A percentile compares a stretch with the other conserved stretches of the same genome.
phyloP scores from a whole-genome alignment of 2,113 vertebrate species.

The Silurus glanis region DNA sequence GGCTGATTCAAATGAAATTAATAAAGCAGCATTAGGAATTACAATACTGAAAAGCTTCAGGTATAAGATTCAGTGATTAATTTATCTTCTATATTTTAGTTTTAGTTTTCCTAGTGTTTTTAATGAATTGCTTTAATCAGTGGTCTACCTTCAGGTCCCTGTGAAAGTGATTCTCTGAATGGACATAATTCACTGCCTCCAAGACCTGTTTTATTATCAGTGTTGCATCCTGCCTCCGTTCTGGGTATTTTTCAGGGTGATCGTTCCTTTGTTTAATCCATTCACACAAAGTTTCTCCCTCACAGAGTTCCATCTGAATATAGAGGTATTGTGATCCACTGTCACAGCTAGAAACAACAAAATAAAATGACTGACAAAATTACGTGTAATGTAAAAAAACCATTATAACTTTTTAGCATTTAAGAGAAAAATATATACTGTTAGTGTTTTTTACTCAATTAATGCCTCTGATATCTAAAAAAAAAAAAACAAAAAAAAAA shows the following conservation, averaged over 20 bases:
- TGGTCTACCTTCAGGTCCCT: conserved; percentile 72
- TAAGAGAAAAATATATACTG: neutral
- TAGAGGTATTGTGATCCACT: conserved; percentile 60
- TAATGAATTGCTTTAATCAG: neutral
- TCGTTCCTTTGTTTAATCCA: conserved; percentile 69
- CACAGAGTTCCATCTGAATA: conserved; percentile 78
- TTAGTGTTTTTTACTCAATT: neutral
- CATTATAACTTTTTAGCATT: neutral
- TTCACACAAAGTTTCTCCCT: conserved; percentile 57
- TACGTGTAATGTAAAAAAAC: neutral
- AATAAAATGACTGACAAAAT: neutral
- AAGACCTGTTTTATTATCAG: conserved; percentile 60
- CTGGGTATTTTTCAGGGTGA: conserved; percentile 11
- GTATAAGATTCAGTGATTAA: neutral
- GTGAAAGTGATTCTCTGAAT: conserved; percentile 65
- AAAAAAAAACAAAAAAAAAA: neutral
- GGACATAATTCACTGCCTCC: conserved; percentile 69
- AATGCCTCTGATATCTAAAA: neutral
- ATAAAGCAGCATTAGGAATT: neutral
- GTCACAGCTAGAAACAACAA: conserved; percentile 55
- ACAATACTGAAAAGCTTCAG: neutral
- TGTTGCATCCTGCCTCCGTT: conserved; percentile 56
- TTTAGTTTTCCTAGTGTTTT: neutral
- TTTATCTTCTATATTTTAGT: neutral
- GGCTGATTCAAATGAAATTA: conserved; percentile 69